A percentile compares a stretch with the other conserved stretches of the same genome.
These are phyloP conservation scores for Acleris cristana DNA, from an alignment of 2,888 invertebrate species.

Conservation along the genomic window DNA sequence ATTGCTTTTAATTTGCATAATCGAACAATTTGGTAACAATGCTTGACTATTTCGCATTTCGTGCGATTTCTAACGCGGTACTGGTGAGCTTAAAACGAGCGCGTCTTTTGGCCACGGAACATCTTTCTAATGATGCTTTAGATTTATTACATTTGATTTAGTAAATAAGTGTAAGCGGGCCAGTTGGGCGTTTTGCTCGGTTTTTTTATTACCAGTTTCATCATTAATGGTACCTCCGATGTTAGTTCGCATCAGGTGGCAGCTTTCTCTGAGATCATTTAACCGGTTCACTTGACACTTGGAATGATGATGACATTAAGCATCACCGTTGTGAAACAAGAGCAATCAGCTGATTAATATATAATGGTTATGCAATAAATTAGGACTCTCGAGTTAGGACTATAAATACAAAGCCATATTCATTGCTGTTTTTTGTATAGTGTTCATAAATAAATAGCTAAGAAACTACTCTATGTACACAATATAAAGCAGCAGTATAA, in stretches of 20 bases:
- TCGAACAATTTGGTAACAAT: slow-evolving; percentile 37
- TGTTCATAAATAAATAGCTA: not conserved
- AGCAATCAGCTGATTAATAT: slow-evolving; percentile 45
- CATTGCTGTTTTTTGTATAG: not conserved
- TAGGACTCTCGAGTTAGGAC: slow-evolving; percentile 3
- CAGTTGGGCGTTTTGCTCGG: slow-evolving; percentile 23
- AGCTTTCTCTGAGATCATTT: slow-evolving; percentile 54
- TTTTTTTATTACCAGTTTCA: slow-evolving; percentile 40
- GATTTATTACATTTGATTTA: slow-evolving; percentile 58
- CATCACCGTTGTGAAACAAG: slow-evolving; percentile 50
- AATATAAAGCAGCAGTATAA: too few species aligned
- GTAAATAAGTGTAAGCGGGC: slow-evolving; percentile 43
- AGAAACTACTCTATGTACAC: too few species aligned
- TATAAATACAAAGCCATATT: not conserved
- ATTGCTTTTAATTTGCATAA: slow-evolving; percentile 30
- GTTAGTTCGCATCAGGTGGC: slow-evolving; percentile 50
- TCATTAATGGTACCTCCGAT: slow-evolving; percentile 39
- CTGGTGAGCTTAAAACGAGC: slow-evolving; percentile 3
- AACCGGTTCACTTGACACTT: slow-evolving; percentile 53
- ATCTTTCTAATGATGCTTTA: slow-evolving; percentile 61
- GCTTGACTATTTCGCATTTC: slow-evolving; percentile 29
- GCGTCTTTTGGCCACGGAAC: slow-evolving; percentile 54
- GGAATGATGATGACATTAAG: slow-evolving; percentile 59
- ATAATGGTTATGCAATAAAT: slow-evolving; percentile 40
- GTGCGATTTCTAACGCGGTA: slow-evolving; percentile 17